Evolutionary conservation across 2,797 vertebrate genomes (phyloP), one percentile per base, ranked within the genome.

Genomic region (Lutjanus argentimaculatus): DNA sequence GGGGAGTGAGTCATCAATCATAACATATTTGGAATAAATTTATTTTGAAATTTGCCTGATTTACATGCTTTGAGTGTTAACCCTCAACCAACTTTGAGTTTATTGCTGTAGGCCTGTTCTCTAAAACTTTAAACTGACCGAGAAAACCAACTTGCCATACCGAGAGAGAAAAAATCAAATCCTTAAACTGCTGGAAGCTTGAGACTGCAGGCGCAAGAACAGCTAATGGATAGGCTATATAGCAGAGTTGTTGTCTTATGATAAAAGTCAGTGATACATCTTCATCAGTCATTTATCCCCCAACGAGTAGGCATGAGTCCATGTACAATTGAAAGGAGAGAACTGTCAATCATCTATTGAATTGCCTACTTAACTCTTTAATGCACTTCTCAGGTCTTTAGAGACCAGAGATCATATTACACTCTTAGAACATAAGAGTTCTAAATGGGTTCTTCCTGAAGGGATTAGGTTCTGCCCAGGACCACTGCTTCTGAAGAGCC

Each of bases 351-450:
- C 30, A 76, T 59, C 19, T 62, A 40, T 15, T 30, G 61, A 65
- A 53, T 17, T 58, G 25, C 40, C 59, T 16, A 4, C 36, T 64
- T 46, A 66, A 55, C 56, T 52, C 25, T 66, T 42, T 63, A 82
- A 77, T 62, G 43, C 51, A 40, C 43, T 57, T 3, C 43, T 69
- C 43, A 36, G 13, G 16, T 62, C 58, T 59, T 52, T 2, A 48
- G 59, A 65, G 59, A 53, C 21, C 7, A 1, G 45, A 21, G 14
- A 43, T 46, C 51, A 45, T 45, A 49, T 72, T 66, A 30, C 30
- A 9, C 57, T 36, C 30, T 36, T 36, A 36, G 5, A 3, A 36
- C 4, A 6, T 36, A 36, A 36, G 30, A 36, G 30, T 36, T 3
- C 30, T 36, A 36, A 36, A 36, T 36, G 5, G 30, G 30, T 36